Conservation (phyloP, 2,888 invertebrate genomes). For the Stenolophus ochropezus region DNA sequence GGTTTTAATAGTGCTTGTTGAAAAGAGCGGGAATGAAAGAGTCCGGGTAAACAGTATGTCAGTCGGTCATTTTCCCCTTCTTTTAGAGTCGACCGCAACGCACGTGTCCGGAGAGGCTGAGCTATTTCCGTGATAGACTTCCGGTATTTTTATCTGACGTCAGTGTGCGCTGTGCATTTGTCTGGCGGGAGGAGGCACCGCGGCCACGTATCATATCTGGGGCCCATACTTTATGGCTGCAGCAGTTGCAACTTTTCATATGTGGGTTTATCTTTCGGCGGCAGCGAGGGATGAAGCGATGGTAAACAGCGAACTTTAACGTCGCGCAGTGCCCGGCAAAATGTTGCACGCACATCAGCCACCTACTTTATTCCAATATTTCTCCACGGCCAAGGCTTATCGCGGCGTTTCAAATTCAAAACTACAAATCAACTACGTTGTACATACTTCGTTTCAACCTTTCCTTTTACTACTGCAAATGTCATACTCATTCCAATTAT, state of each 20-base stretch:
- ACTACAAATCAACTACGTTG: neutral
- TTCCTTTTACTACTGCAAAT: no score
- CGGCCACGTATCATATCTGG: conserved; percentile 45
- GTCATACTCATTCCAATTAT: no score
- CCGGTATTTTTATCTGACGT: conserved; percentile 46
- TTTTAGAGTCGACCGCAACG: conserved; percentile 11
- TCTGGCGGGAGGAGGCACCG: conserved; percentile 19
- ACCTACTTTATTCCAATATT: neutral
- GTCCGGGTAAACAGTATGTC: neutral
- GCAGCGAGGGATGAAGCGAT: conserved; percentile 13
- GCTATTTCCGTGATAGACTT: conserved; percentile 44
- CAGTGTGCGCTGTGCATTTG: conserved; percentile 36
- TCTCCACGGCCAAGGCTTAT: neutral
- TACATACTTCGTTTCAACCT: neutral
- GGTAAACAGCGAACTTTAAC: conserved; percentile 49
- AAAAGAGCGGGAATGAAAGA: neutral
- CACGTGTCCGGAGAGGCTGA: conserved; percentile 36
- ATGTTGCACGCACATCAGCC: neutral
- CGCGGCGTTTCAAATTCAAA: neutral
- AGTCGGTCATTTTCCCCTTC: conserved; percentile 42
- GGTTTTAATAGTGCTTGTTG: neutral
- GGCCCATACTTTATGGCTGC: conserved; percentile 44
- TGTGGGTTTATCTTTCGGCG: conserved; percentile 47
- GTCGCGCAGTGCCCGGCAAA: conserved; percentile 24
- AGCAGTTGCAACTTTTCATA: conserved; percentile 55